Evolutionary conservation across 2,888 invertebrate genomes (phyloP), one percentile per base, ranked within the genome.

Genomic region (Loripinus fragilis): DNA sequence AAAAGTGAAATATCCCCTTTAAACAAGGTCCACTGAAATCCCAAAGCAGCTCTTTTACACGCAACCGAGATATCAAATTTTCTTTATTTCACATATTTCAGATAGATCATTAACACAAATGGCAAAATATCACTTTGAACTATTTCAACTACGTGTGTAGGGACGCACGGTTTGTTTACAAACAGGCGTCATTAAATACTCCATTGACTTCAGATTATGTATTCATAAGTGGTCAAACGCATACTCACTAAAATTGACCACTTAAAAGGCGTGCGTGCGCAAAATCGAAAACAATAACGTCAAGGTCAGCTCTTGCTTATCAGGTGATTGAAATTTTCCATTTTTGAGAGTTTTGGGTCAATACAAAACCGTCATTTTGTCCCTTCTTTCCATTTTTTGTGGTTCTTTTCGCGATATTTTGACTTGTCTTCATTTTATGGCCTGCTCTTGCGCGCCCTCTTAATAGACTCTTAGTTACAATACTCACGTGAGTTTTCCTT

Each of bases 161-260:
- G 10, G n/a, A 50, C 8, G n/a, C 50, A n/a, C n/a, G n/a, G n/a
- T 55, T 55, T 55, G 55, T 55, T 55, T 55, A n/a, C n/a, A n/a
- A n/a, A n/a, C n/a, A 35, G 20, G 35, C 33, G 35, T 35, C n/a
- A n/a, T n/a, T 25, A 25, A 10, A 52, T n/a, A 20, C 48, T 8
- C 48, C 7, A 20, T 17, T 48, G n/a, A 48, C 48, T 2, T 48
- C 17, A 15, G 5, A 15, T 20, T 15, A 15, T 48, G 20, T 48
- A 52, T 52, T n/a, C 52, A 52, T 52, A 25, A 48, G 48, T n/a
- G n/a, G n/a, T n/a, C n/a, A n/a, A n/a, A n/a, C n/a, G n/a, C n/a
- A n/a, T n/a, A n/a, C 52, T 52, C 52, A 52, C 25, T 52, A 52
- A 23, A 2, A 52, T 52, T n/a, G 52, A 52, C 52, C 52, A 52